phyloP scores from a whole-genome alignment of 2,888 invertebrate genomes.

The Drosophila limbata region DNA sequence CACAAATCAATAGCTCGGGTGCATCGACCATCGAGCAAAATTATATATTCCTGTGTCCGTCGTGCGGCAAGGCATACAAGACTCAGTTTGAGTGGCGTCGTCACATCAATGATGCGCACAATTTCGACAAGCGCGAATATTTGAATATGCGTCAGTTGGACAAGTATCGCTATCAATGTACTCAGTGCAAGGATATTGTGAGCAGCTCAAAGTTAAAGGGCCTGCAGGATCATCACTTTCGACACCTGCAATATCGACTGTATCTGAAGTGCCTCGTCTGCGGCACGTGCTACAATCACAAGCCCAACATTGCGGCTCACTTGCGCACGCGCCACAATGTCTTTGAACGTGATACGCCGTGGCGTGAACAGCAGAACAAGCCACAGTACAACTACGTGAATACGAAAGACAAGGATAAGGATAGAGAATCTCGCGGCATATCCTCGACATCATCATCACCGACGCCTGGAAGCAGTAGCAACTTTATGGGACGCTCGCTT shows the following conservation, averaged over 20 bases:
- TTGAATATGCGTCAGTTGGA: constrained; percentile 80
- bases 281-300: constrained; percentile 82
- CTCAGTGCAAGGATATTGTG: constrained; percentile 77
- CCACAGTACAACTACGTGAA: constrained; percentile 32
- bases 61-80: constrained; percentile 78
- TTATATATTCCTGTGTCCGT: constrained; percentile 80
- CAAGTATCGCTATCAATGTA: constrained; percentile 81
- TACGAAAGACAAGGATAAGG: constrained; percentile 30
- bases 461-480: constrained; percentile 25
- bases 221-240: constrained; percentile 82
- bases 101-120: constrained; percentile 81
- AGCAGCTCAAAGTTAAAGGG: constrained; percentile 80
- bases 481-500: constrained; percentile 43
- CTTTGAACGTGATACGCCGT: constrained; percentile 57
- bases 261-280: constrained; percentile 81
- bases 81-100: constrained; percentile 82
- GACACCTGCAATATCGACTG: constrained; percentile 78
- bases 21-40: constrained; percentile 68
- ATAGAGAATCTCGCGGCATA: background rate
- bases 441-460: constrained; percentile 39
- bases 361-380: constrained; percentile 47
- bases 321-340: constrained; percentile 79
- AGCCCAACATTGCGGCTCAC: constrained; percentile 82
- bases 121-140: constrained; percentile 78
- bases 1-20: constrained; percentile 20